Conservation (phyloP, 2,888 invertebrate genomes). For the Rhimphoctona megacephalus region DNA sequence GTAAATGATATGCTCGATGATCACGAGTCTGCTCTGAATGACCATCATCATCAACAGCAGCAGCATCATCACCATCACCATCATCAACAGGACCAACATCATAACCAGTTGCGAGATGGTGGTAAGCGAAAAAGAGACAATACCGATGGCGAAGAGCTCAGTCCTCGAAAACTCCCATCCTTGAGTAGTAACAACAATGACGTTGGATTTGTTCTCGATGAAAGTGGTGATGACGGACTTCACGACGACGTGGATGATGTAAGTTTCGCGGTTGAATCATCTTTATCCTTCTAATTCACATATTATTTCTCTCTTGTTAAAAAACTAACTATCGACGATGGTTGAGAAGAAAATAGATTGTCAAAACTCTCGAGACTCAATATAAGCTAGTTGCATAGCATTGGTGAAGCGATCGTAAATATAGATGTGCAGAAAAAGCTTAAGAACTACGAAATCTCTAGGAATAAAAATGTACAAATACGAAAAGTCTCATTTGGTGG, state of each 20-base stretch:
- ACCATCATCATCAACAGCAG: slow-evolving; percentile 65
- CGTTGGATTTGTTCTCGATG: slow-evolving; percentile 82
- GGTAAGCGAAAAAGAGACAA: slow-evolving; percentile 77
- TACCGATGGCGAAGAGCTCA: slow-evolving; percentile 78
- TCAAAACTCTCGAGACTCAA: neutral
- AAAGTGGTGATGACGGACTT: slow-evolving; percentile 78
- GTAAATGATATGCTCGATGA: slow-evolving; percentile 83
- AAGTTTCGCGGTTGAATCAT: slow-evolving; percentile 73
- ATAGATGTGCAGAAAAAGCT: neutral
- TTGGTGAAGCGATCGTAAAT: neutral
- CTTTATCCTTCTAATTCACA: slow-evolving; percentile 7
- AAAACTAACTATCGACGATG: too few species aligned
- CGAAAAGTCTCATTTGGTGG: slow-evolving; percentile 6
- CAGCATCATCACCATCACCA: slow-evolving; percentile 65
- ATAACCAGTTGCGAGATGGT: slow-evolving; percentile 68
- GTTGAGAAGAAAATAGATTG: too few species aligned
- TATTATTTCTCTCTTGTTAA: too few species aligned
- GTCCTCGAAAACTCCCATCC: slow-evolving; percentile 80
- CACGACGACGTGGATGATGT: slow-evolving; percentile 82
- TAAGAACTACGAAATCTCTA: neutral
- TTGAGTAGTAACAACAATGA: slow-evolving; percentile 82
- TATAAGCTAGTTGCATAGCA: neutral
- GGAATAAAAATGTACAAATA: slow-evolving; percentile 29
- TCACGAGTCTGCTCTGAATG: slow-evolving; percentile 75
- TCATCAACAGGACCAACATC: slow-evolving; percentile 69